Conservation (phyloP, 2,888 invertebrate species). For the Craniophora ligustri region DNA sequence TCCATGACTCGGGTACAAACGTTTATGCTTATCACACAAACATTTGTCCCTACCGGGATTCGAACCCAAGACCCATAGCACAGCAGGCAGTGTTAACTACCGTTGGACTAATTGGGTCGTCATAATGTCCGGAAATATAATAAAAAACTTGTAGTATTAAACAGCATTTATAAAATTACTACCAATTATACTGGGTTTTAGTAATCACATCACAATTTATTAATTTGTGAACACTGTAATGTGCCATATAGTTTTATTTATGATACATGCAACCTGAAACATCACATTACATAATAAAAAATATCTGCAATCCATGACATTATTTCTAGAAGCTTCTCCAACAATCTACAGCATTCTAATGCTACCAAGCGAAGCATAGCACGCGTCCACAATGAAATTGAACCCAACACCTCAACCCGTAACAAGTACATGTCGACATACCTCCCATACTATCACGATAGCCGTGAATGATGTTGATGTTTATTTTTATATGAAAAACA, state of each 20-base stretch:
- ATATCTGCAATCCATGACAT: neutral
- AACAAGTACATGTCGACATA: constrained; percentile 66
- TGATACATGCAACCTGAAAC: constrained; percentile 16
- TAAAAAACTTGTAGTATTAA: too few relatives aligned
- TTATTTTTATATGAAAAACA: constrained; percentile 75
- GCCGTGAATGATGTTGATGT: constrained; percentile 65
- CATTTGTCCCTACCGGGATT: too few relatives aligned
- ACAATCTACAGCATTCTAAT: constrained; percentile 21
- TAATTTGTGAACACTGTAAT: neutral
- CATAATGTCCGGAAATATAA: too few relatives aligned
- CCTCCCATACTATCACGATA: constrained; percentile 75
- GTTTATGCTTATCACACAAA: too few relatives aligned
- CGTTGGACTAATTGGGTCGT: too few relatives aligned
- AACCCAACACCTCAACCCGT: constrained; percentile 60
- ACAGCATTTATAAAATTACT: neutral
- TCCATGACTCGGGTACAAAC: too few relatives aligned
- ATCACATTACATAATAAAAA: constrained; percentile 1
- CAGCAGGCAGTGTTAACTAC: too few relatives aligned
- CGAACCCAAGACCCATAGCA: too few relatives aligned
- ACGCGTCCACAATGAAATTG: constrained; percentile 50
- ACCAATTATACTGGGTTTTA: neutral
- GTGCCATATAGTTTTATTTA: constrained; percentile 3
- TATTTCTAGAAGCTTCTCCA: constrained; percentile 1
- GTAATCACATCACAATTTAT: neutral
- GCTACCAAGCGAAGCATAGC: constrained; percentile 50